Percentiles rank a stretch among this genome's conserved stretches.
Evolutionary conservation across 2,888 invertebrate genomes (phyloP).

Genomic region (Steinernema hermaphroditum): DNA sequence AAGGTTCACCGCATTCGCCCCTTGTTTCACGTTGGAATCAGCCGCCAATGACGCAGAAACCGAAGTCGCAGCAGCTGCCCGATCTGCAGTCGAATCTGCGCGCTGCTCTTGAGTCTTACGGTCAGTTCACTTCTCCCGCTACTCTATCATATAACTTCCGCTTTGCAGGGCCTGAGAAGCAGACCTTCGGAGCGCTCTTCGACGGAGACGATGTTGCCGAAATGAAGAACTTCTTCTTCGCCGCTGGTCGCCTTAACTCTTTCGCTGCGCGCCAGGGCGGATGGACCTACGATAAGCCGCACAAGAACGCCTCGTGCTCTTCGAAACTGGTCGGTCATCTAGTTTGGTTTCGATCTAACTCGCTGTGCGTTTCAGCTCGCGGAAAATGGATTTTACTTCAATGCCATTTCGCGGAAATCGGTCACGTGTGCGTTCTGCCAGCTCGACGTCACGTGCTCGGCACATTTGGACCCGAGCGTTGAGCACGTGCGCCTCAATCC

Average conservation of each 20-base stretch:
- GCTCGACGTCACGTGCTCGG: conserved; percentile 10
- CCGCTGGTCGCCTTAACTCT: background rate
- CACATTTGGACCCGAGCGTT: background rate
- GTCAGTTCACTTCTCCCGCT: background rate
- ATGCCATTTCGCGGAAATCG: background rate
- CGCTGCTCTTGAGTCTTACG: background rate
- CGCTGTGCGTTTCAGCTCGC: background rate
- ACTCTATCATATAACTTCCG: background rate
- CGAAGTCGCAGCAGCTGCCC: background rate
- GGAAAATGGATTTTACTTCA: background rate
- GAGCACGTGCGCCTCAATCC: conserved; percentile 6
- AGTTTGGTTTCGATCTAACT: no score
- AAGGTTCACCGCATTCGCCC: no score
- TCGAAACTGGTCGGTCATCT: background rate
- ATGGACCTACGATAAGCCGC: conserved; percentile 9
- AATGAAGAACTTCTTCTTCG: conserved; percentile 1
- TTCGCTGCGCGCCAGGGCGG: background rate
- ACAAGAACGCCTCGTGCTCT: background rate
- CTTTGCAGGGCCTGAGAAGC: background rate
- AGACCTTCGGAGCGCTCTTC: background rate
- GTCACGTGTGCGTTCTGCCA: conserved; percentile 10
- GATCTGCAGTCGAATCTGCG: background rate
- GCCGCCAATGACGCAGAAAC: no score
- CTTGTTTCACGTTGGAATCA: no score
- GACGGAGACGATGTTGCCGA: background rate